A percentile compares a stretch with the other conserved stretches of the same genome.
Evolutionary conservation across 2,888 invertebrate genomes (phyloP).

Genomic region (Noctua pronuba): DNA sequence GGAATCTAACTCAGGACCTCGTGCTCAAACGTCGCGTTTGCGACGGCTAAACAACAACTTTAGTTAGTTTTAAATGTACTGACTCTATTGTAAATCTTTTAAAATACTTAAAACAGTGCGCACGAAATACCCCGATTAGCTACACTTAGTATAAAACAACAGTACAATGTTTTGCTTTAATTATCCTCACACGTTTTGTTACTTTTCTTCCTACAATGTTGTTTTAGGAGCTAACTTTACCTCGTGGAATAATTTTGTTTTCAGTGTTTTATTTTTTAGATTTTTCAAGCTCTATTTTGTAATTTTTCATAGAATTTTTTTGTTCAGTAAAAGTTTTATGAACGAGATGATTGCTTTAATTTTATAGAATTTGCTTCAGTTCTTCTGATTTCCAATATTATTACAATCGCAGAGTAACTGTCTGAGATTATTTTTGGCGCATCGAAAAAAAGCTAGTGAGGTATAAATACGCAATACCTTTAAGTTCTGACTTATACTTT

Average conservation of each 20-base stretch:
- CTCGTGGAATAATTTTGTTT: conserved; percentile 25
- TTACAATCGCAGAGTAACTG: neutral
- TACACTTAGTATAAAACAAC: conserved; percentile 42
- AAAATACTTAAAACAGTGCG: conserved; percentile 31
- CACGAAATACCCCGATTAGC: conserved; percentile 36
- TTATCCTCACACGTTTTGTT: conserved; percentile 52
- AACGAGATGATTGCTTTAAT: neutral
- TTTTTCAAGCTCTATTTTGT: conserved; percentile 1
- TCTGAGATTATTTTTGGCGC: neutral
- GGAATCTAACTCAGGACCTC: neutral
- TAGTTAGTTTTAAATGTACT: neutral
- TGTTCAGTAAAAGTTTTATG: neutral
- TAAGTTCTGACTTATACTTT: neutral
- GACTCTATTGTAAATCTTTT: neutral
- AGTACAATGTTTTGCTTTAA: conserved; percentile 61
- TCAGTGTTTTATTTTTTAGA: conserved; percentile 42
- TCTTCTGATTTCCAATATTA: neutral
- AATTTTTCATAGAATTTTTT: conserved; percentile 5
- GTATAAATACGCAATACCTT: neutral
- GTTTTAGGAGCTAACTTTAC: conserved; percentile 51
- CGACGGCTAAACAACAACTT: neutral
- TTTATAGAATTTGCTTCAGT: neutral
- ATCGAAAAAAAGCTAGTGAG: neutral
- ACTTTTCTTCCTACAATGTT: conserved; percentile 49
- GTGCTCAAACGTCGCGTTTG: neutral